A percentile compares a stretch with the other conserved stretches of the same genome.
Conservation (phyloP, 2,888 invertebrate genomes). For the Caenorhabditis panamensis region DNA sequence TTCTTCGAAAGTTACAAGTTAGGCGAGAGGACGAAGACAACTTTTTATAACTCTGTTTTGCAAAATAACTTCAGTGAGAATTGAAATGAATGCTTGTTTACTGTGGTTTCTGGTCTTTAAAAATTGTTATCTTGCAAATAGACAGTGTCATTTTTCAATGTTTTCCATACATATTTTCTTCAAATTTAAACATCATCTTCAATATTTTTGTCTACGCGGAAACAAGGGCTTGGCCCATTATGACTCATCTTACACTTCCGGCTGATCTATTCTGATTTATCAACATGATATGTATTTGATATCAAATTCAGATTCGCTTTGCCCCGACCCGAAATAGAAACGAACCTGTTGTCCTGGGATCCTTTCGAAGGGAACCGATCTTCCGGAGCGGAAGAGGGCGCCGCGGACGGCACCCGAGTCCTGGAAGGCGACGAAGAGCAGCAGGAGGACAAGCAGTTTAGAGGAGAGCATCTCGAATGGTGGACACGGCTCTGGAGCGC, state of each 20-base stretch:
- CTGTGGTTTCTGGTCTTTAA: not conserved
- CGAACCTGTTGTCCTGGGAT: constrained; percentile 49
- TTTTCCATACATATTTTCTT: not conserved
- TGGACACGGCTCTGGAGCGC: not conserved
- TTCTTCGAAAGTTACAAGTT: constrained; percentile 11
- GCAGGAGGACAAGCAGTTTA: constrained; percentile 18
- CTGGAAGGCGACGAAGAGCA: constrained; percentile 11
- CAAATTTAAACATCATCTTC: too few relatives aligned
- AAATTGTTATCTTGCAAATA: not conserved
- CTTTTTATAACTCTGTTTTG: not conserved
- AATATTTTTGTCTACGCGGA: too few relatives aligned
- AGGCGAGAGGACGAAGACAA: not conserved
- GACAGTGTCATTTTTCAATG: not conserved
- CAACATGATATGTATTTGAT: not conserved
- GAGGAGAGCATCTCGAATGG: constrained; percentile 15
- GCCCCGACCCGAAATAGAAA: too few relatives aligned
- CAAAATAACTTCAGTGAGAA: not conserved
- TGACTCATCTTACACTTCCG: not conserved
- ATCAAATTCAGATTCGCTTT: too few relatives aligned
- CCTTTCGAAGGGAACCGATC: constrained; percentile 60
- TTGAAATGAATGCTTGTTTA: not conserved
- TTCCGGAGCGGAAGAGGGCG: constrained; percentile 75
- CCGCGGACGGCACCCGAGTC: constrained; percentile 66
- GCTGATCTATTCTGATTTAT: not conserved
- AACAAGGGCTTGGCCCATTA: too few relatives aligned